Base-by-base conservation (phyloP, 2,888 invertebrate species). In the Masnerella sp. region DNA sequence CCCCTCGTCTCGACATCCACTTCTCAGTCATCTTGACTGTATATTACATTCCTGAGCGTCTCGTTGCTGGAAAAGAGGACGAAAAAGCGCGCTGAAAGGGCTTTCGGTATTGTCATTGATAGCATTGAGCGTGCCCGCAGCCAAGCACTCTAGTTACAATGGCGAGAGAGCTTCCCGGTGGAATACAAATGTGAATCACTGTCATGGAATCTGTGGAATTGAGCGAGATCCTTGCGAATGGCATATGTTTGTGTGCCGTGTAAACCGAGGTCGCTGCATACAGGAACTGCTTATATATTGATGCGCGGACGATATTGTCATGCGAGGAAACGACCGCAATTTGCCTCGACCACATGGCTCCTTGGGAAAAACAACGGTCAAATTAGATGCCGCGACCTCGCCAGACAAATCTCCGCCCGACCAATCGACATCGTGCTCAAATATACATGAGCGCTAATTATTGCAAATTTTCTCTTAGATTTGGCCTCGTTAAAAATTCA, bases 111-210 rank as follows among this genome's bases (percentile, higher is more conserved):
- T 52, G 59, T 59, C 52, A 68, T 38, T 68, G 68, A 68, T 68
- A 68, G 43, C 51, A 59, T 36, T 43, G 30, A 59, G 4, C 17
- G 25, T 30, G 12, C 17, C 34, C 18, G 12, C 42, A 40, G 12
- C 45, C n/a, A 68, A 68, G 51, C 59, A 59, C 69, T 69, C 25
- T 38, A 12, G 69, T 47, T 54, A 54, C 69, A 52, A 69, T 61
- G 14, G 52, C 52, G 25, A 51, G 22, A 59, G 43, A 38, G 9
- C 12, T 20, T 32, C 59, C 36, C 42, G 20, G n/a, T 43, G 54
- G 59, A 65, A 72, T 72, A 72, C 52, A 72, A 72, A 72, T 65
- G 72, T 38, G 49, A 65, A 65, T 72, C 58, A 42, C 72, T 72
- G 54, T 61, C 72, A 61, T 34, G 61, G 34, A 62, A 61, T 59